These are phyloP conservation scores for Jaculus jaculus DNA, from an alignment of 2,113 vertebrate species.

Conservation along the genomic window DNA sequence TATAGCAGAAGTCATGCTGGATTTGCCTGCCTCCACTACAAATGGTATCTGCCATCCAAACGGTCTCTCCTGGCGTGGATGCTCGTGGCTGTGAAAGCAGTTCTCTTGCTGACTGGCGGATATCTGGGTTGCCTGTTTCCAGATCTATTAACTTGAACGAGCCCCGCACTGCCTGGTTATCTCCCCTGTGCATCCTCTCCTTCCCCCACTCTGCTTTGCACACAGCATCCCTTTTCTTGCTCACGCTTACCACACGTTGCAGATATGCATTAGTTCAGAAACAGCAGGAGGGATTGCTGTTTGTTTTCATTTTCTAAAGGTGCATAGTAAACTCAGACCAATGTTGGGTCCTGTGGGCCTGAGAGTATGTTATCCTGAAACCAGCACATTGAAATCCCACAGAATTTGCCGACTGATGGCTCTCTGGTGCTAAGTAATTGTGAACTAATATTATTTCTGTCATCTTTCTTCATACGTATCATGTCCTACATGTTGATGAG, in stretches of 20 bases:
- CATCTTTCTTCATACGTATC: not conserved
- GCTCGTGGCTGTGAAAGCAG: not conserved
- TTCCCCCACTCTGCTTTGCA: not conserved
- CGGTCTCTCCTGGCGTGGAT: not conserved
- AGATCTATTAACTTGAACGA: constrained; percentile 4
- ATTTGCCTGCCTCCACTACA: not conserved
- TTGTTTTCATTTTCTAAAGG: constrained; percentile 48
- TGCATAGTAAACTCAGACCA: not conserved
- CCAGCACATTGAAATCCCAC: not conserved
- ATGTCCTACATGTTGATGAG: not conserved
- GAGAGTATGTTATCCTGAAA: not conserved
- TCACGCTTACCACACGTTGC: not conserved
- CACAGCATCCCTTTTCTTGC: not conserved
- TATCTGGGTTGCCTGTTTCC: not conserved
- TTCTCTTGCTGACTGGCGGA: not conserved
- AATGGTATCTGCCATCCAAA: not conserved
- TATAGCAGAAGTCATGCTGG: not conserved
- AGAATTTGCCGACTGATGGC: not conserved
- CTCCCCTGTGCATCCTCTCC: constrained; percentile 43
- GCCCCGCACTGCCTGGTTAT: not conserved
- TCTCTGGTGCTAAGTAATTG: not conserved
- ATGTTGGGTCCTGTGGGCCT: not conserved
- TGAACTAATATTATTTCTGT: not conserved
- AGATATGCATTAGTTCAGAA: constrained; percentile 45
- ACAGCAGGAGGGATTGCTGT: constrained; percentile 17